These are phyloP conservation scores for Zootoca vivipara DNA, from an alignment of 2,113 vertebrate genomes.

Conservation along the genomic window DNA sequence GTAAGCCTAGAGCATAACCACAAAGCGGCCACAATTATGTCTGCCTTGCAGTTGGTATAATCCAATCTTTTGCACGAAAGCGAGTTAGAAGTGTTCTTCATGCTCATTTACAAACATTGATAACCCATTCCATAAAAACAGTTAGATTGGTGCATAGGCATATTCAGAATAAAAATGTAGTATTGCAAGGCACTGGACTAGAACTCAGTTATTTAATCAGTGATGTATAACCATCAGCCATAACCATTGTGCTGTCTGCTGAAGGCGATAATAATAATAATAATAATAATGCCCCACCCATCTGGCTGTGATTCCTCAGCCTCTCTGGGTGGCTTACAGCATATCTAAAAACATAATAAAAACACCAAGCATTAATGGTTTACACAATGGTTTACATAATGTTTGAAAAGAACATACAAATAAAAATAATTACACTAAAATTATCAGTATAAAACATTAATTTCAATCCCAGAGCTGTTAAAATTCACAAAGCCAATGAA, in stretches of 20 bases:
- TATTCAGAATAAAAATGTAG: not conserved
- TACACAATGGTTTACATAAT: no score
- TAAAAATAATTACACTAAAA: not conserved
- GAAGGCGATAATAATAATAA: no score
- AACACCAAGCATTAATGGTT: no score
- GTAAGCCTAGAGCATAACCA: not conserved
- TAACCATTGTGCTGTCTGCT: no score
- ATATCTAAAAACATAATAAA: no score
- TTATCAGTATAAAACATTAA: not conserved
- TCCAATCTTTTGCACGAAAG: not conserved
- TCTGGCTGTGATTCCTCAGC: no score
- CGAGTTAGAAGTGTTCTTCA: not conserved
- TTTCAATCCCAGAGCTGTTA: not conserved
- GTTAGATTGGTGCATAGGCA: not conserved
- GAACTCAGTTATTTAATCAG: not conserved
- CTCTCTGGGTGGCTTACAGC: no score
- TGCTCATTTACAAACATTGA: not conserved
- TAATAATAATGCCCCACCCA: no score
- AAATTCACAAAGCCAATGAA: no score
- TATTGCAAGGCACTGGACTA: not conserved
- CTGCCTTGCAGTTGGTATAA: constrained; percentile 1
- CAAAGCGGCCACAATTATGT: not conserved
- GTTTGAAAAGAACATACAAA: not conserved
- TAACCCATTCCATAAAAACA: not conserved
- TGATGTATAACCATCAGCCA: no score